Conservation (phyloP, 2,797 vertebrate genomes). For the Pterois miles region DNA sequence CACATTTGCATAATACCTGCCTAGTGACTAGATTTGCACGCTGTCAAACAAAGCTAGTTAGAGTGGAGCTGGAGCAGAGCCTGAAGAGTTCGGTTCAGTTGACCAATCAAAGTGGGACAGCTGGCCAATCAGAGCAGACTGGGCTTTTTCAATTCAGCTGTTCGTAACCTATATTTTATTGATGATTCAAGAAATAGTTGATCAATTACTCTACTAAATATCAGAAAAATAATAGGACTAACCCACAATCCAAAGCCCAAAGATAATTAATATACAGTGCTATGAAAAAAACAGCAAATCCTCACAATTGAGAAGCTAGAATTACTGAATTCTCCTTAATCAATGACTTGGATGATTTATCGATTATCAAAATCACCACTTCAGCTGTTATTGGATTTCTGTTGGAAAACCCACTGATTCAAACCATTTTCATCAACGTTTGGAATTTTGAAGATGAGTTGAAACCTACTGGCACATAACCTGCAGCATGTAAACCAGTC, state of each 20-base stretch:
- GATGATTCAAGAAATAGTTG: background rate
- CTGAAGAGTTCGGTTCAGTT: too few relatives aligned
- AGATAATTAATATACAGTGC: background rate
- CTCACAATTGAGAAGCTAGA: background rate
- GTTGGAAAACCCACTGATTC: background rate
- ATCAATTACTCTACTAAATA: background rate
- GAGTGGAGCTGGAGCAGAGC: too few relatives aligned
- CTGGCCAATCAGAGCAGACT: too few relatives aligned
- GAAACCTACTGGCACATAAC: background rate
- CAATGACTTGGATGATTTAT: background rate
- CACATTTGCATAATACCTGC: too few relatives aligned
- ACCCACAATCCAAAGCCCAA: background rate
- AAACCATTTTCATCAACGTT: background rate
- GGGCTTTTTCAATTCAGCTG: too few relatives aligned
- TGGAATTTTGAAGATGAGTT: background rate
- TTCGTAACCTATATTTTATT: background rate
- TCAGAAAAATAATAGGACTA: background rate
- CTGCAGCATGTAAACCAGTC: background rate
- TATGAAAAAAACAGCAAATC: background rate
- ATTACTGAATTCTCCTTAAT: background rate
- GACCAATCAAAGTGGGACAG: too few relatives aligned
- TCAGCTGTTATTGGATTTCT: background rate
- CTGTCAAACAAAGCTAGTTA: too few relatives aligned
- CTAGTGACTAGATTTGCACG: too few relatives aligned
- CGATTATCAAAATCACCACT: background rate